These are phyloP conservation scores for Pseudochirops cupreus DNA, from an alignment of 2,797 vertebrate genomes.

Conservation along the genomic window DNA sequence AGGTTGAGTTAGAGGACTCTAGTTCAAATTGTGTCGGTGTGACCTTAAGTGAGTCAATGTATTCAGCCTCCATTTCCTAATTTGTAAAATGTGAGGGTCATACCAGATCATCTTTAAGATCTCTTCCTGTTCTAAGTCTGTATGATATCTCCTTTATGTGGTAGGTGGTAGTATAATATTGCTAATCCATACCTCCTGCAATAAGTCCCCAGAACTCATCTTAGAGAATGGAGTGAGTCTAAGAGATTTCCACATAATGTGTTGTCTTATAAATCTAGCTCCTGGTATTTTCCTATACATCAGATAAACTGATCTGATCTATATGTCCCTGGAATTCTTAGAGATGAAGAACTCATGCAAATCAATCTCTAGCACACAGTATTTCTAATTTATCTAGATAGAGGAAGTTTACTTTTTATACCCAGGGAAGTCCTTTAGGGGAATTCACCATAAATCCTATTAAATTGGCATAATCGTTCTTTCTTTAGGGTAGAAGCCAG, in stretches of 20 bases:
- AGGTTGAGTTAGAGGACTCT: neutral
- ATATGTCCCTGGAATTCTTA: neutral
- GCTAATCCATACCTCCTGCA: neutral
- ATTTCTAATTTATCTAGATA: neutral
- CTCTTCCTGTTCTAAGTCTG: neutral
- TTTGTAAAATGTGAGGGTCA: neutral
- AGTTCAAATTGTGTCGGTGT: neutral
- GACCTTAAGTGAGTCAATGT: neutral
- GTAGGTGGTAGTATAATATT: neutral
- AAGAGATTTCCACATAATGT: neutral
- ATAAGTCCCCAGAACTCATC: neutral
- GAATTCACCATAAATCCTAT: conserved; percentile 1
- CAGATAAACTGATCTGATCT: neutral
- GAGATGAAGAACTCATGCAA: neutral
- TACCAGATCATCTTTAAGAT: neutral
- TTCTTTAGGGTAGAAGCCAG: neutral
- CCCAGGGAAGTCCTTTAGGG: neutral
- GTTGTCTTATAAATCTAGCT: neutral
- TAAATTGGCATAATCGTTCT: conserved; percentile 23
- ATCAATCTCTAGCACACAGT: neutral
- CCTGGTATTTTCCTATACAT: neutral
- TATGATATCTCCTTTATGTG: neutral
- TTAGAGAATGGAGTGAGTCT: neutral
- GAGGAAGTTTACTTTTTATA: neutral
- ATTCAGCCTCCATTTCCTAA: neutral